These are phyloP conservation scores for Poeciliopsis paucimaculata DNA, from an alignment of 2,797 vertebrate species.

Conservation along the genomic window DNA sequence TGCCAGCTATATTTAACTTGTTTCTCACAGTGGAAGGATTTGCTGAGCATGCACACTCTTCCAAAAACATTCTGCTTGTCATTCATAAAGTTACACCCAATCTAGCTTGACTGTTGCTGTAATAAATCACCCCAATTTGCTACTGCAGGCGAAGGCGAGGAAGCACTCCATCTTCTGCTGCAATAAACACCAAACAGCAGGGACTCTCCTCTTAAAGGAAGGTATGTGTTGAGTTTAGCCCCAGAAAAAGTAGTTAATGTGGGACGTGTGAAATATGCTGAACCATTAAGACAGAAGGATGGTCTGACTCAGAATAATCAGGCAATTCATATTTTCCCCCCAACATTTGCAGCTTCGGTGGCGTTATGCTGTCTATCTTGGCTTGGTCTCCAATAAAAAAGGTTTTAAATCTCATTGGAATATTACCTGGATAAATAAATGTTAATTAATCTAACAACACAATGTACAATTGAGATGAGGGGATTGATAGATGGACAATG, in stretches of 20 bases:
- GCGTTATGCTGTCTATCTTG: neutral
- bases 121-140: slow-evolving; percentile 11
- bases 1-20: slow-evolving; percentile 2
- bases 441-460: neutral
- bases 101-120: slow-evolving; percentile 9
- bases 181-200: neutral
- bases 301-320: neutral
- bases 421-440: neutral
- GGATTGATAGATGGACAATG: neutral
- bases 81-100: slow-evolving; percentile 25
- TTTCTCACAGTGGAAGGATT: slow-evolving; percentile 13
- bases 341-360: neutral
- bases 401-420: neutral
- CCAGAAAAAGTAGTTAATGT: neutral
- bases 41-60: slow-evolving; percentile 12
- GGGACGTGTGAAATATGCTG: slow-evolving; percentile 1
- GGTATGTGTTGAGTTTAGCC: slow-evolving; percentile 4
- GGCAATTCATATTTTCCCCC: neutral
- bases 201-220: neutral
- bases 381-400: neutral
- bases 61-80: slow-evolving; percentile 17
- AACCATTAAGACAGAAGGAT: neutral
- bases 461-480: neutral
- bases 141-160: slow-evolving; percentile 4
- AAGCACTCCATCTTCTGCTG: neutral